Base-by-base conservation (phyloP, 2,113 vertebrate species). In the Dendrocopos noguchii region DNA sequence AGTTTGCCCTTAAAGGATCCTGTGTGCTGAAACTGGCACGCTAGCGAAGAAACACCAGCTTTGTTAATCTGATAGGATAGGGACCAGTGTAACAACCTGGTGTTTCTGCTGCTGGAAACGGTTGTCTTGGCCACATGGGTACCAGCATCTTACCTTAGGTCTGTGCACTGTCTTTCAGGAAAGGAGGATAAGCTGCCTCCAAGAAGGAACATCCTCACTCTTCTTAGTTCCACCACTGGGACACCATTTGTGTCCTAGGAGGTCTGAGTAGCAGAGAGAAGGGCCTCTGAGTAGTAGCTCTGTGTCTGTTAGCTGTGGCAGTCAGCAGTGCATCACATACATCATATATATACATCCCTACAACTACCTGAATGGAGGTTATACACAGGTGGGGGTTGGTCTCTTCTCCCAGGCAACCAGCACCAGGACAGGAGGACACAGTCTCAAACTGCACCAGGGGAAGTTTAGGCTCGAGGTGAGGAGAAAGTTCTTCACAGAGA, bases 41-140 rank as follows among this genome's bases (percentile, higher is more conserved):
- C 13, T n/a, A 31, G 17, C 6, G 63, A 15, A 86, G 42, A 16
- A 61, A 59, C 34, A 70, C 21, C 16, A 72, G 10, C 29, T 68
- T 74, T 83, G 28, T 55, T 55, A 52, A 17, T 42, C 15, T 10
- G 57, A 63, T 21, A 90, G 60, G 12, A 56, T 3, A 53, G 16
- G 29, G 13, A 42, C 0, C 2, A 27, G 36, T 52, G 21, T 39
- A 88, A 67, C 60, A 78, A 44, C 18, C 14, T 2, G 0, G 4
- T 57, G 20, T 19, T 71, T 65, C 47, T 63, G 66, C 22, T 64
- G 63, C 65, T 76, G 50, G 31, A 87, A 84, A 78, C 31, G 20
- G 6, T 42, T 71, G 31, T 28, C 39, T 59, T 36, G 22, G 39
- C 20, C 24, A 52, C 12, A 8, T 73, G 27, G 16, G 7, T 39